Base-by-base conservation (phyloP, 2,888 invertebrate genomes). In the Candidula unifasciata region DNA sequence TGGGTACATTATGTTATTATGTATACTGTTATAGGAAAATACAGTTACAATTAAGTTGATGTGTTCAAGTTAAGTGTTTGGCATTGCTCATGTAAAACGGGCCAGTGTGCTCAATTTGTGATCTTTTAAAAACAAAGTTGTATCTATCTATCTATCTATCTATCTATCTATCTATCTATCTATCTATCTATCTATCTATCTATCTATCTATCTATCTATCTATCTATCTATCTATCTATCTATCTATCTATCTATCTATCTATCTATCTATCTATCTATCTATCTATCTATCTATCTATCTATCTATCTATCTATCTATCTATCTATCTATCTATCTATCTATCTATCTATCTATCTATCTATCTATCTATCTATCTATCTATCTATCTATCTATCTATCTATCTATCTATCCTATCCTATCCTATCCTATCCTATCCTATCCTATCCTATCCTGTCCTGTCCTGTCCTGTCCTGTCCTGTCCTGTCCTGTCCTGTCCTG, bases 121-220 rank as follows among this genome's bases (percentile, higher is more conserved):
- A n/a, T n/a, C n/a, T n/a, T n/a, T n/a, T n/a, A n/a, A n/a, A n/a
- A n/a, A n/a, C n/a, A n/a, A n/a, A n/a, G n/a, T n/a, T n/a, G n/a
- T n/a, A n/a, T n/a, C n/a, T n/a, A n/a, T n/a, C n/a, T 68, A 68
- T 68, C 68, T 68, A 68, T 68, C 68, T 68, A 68, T 68, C 68
- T 68, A 68, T 68, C 68, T 68, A 68, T 68, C 68, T 68, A 68
- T 68, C 68, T 68, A 68, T 68, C 68, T 68, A 68, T 68, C 68
- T 68, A 68, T 68, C 68, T 68, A 68, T 68, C 68, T 68, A 68
- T 68, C 68, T 68, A 68, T 68, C 68, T 68, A 68, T 68, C 68
- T 68, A 68, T 68, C 68, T 68, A 68, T 68, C 68, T 68, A 68
- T 68, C 68, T 68, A 68, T 68, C 68, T 68, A 68, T 68, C 68